phyloP scores from a whole-genome alignment of 2,113 vertebrate genomes.

The Silurus asotus region DNA sequence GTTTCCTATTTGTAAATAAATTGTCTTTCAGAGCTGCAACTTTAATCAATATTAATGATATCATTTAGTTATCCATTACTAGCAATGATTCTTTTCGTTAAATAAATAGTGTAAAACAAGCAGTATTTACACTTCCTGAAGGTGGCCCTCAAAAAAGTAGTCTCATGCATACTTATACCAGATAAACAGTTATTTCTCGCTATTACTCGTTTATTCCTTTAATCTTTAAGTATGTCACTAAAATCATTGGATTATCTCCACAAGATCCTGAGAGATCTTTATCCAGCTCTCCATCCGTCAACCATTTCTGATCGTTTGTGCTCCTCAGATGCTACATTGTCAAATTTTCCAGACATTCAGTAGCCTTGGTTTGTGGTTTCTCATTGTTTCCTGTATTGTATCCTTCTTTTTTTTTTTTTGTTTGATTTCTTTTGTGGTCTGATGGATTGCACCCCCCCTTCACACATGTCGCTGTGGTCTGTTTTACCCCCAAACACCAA shows the following conservation, averaged over 20 bases:
- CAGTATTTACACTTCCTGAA: no score
- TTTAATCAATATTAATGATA: no score
- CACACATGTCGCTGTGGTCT: slow-evolving; percentile 70
- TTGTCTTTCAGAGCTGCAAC: no score
- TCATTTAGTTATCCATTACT: no score
- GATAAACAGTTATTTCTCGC: no score
- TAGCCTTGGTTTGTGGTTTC: slow-evolving; percentile 27
- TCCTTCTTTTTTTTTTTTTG: slow-evolving; percentile 59
- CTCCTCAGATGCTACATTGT: not conserved
- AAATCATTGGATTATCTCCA: not conserved
- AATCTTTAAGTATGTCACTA: not conserved
- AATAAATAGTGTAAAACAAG: no score
- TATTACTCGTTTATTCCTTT: no score
- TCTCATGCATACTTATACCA: no score
- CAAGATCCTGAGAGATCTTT: not conserved
- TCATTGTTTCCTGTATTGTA: slow-evolving; percentile 34
- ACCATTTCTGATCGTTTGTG: not conserved
- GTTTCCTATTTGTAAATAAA: no score
- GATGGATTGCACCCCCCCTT: slow-evolving; percentile 64
- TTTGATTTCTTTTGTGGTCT: slow-evolving; percentile 70
- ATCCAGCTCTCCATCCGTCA: not conserved
- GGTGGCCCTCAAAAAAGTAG: no score
- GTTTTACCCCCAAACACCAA: slow-evolving; percentile 72
- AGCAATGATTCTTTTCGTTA: no score
- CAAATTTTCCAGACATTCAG: not conserved